These are phyloP conservation scores for Natator depressus DNA, from an alignment of 2,113 vertebrate genomes.

Conservation along the genomic window DNA sequence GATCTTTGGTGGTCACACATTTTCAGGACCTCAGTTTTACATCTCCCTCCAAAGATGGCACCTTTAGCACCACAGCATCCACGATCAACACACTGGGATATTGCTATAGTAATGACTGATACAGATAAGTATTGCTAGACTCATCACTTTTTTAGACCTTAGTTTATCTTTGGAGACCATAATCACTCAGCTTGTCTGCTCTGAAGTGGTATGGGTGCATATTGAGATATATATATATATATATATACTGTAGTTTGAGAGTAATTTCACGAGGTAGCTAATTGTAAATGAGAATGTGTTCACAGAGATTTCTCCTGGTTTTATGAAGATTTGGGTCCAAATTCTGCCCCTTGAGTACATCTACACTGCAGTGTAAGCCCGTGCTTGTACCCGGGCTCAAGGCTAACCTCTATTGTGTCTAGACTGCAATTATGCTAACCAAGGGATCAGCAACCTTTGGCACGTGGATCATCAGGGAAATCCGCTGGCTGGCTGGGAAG, in stretches of 20 bases:
- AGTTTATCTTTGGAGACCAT: neutral
- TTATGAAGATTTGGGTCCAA: neutral
- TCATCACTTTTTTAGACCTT: neutral
- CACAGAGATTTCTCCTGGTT: neutral
- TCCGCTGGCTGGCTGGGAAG: no score
- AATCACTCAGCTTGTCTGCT: neutral
- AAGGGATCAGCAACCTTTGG: no score
- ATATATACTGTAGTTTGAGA: fast-evolving
- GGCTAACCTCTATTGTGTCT: neutral
- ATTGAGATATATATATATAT: no score
- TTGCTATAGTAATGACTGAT: neutral
- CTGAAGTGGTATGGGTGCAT: neutral
- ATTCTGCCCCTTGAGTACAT: neutral
- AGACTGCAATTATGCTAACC: no score
- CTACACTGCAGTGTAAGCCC: neutral
- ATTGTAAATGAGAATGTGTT: neutral
- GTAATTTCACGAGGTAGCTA: neutral
- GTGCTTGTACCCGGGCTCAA: neutral
- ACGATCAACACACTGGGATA: neutral
- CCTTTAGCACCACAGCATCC: neutral
- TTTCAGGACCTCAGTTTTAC: neutral
- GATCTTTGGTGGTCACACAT: neutral
- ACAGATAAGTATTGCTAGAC: neutral
- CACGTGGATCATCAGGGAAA: no score
- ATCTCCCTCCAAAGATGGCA: neutral